These are phyloP conservation scores for Chymomyza amoena DNA, from an alignment of 2,888 invertebrate genomes.

Conservation along the genomic window DNA sequence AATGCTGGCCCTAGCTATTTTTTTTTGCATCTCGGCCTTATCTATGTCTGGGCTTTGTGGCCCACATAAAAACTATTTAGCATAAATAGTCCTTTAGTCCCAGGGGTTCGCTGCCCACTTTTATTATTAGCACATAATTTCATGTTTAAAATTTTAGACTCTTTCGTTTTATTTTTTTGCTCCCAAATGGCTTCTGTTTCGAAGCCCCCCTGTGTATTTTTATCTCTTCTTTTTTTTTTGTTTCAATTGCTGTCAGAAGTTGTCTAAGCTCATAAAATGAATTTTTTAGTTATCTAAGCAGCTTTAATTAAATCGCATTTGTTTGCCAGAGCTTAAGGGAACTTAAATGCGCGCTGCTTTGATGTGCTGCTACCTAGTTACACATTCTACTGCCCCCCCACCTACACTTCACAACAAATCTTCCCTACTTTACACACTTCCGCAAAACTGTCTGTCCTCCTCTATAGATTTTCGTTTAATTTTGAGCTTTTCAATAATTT, in stretches of 20 bases:
- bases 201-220: background rate
- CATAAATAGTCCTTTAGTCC: constrained; percentile 58
- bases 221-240: background rate
- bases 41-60: constrained; percentile 30
- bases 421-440: background rate
- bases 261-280: constrained; percentile 52
- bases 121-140: constrained; percentile 46
- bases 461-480: constrained; percentile 64
- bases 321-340: background rate
- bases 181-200: background rate
- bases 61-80: constrained; percentile 58
- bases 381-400: background rate
- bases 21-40: background rate
- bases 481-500: constrained; percentile 66
- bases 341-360: background rate
- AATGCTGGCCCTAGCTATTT: constrained; percentile 32
- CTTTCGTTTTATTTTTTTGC: constrained; percentile 16
- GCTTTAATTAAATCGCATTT: constrained; percentile 58
- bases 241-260: constrained; percentile 23
- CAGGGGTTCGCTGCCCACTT: constrained; percentile 30
- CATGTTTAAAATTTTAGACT: background rate
- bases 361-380: background rate
- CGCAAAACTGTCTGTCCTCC: constrained; percentile 17
- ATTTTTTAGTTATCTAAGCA: constrained; percentile 51
- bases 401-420: background rate